Evolutionary conservation across 2,113 vertebrate genomes (phyloP), one percentile per base, ranked within the genome.

Genomic region (Syngnathus typhle): DNA sequence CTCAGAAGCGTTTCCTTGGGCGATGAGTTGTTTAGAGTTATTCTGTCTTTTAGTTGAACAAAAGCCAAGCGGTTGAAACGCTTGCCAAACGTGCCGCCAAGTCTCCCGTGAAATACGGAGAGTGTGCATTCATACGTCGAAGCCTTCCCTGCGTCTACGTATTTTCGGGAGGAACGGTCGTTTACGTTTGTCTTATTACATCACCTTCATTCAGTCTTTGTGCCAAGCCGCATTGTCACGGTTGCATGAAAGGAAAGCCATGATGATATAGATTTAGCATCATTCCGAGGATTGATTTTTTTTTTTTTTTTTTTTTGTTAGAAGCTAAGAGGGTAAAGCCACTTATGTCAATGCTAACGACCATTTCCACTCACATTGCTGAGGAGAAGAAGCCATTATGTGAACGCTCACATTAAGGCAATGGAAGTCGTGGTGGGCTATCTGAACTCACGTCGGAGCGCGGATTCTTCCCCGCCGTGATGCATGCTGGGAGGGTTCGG

Each of bases 261-360:
- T 87, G 83, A 85, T 70, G 71, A 80, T 90, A 90, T 91, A 84
- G 90, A 91, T 90, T 89, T 77, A 89, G 85, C 65, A 82, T 89
- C 85, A 80, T 87, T 88, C 84, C 89, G 78, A 60, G 75, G 77
- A 91, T 92, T 88, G 90, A 91, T 92, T 90, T 89, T 86, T 68
- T 81, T 82, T 80, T 70, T 59, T 37, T 59, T 37, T 90, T 89
- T 85, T 68, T 81, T 83, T 82, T 72, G 18, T 6, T 19, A 66
- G 71, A 82, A 84, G 88, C 88, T 90, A 91, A 91, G 82, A 89
- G 89, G 88, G 80, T 88, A 88, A 90, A 90, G 81, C 84, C 90
- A 89, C 88, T 90, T 89, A 88, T 82, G 88, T 88, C 87, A 89
- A 86, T 77, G 86, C 88, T 92, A 92, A 92, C 88, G 89, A 91